Base-by-base conservation (phyloP, 2,888 invertebrate species). In the Odontomyia ornata region DNA sequence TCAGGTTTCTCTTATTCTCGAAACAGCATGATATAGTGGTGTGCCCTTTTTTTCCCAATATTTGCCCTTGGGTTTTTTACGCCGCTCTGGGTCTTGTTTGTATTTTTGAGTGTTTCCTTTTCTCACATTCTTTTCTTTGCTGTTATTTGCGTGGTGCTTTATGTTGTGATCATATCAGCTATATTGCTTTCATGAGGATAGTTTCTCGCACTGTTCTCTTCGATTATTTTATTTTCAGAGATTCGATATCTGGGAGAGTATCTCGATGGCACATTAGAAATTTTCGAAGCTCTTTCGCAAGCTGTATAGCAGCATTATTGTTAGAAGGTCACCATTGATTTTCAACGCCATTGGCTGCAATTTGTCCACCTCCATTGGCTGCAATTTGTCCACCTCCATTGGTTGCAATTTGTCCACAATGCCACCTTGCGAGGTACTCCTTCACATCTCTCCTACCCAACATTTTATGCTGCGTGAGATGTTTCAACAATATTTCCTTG, bases 401-500 rank as follows among this genome's bases (percentile, higher is more conserved):
- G 75, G 75, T 1, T 84, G 60, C 77, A 83, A 83, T 25, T 81
- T 82, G 15, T 82, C 78, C 2, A 84, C 80, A 77, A 85, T 83
- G 0, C 80, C 81, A 1, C 57, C 62, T 46, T 83, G n/a, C n/a
- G n/a, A n/a, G n/a, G n/a, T n/a, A n/a, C n/a, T n/a, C n/a, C n/a
- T n/a, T n/a, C n/a, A n/a, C n/a, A n/a, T n/a, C n/a, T n/a, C n/a
- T n/a, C n/a, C n/a, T n/a, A n/a, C n/a, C 82, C 15, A 69, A 30
- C 83, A 85, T 83, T 43, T 81, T 81, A 11, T 82, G 82, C 2
- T 83, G 72, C 9, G 81, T 81, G 5, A 86, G 77, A 36, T 81
- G 79, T 56, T 86, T 85, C n/a, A 86, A 75, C 1, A 86, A 73
- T 1, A 83, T 83, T 0, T 84, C 85, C 75, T 85, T 85, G 57